Evolutionary conservation across 2,797 vertebrate species (phyloP), one percentile per base, ranked within the genome.

Genomic region (Gambusia yucatana): DNA sequence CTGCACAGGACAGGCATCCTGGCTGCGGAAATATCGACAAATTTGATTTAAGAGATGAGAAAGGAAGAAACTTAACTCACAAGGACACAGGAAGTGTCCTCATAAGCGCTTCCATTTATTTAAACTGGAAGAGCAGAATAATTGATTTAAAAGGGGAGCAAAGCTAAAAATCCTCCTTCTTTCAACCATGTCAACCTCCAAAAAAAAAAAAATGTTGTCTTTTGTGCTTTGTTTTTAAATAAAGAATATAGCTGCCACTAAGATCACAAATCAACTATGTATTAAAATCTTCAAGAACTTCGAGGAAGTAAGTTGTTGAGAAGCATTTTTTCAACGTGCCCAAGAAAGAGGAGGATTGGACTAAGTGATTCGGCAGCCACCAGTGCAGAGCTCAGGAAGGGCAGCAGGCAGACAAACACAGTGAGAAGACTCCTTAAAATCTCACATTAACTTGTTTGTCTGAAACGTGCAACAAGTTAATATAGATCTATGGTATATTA

Each of bases 1-100:
- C 93, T 95, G 87, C 97, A 97, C 44, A 84, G 89, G 63, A 94
- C 85, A 0, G 96, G 96, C 93, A 96, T 96, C 1, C 81, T 86
- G 55, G 44, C 89, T 89, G 76, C 30, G 55, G 70, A 52, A 71
- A 4, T 3, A 52, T 0, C 2, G 71, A 67, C 22, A 52, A 50
- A 70, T 39, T 25, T 4, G 17, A 22, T 43, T 11, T 4, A 70
- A 73, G 36, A 71, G 59, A 25, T 41, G 46, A 55, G 25, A 55
- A 55, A n/a, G 25, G 25, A n/a, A 11, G 52, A n/a, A n/a, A 11
- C 25, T n/a, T n/a, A n/a, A n/a, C 52, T 55, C 11, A 39, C 2
- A 1, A 65, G 33, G 33, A 22, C 61, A 65, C 3, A 65, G 33
- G 10, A 39, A 65, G 6, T 22, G 20, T 39, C 33, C 61, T 33